Evolutionary conservation across 2,888 invertebrate species (phyloP).

Genomic region (Macaria notata): DNA sequence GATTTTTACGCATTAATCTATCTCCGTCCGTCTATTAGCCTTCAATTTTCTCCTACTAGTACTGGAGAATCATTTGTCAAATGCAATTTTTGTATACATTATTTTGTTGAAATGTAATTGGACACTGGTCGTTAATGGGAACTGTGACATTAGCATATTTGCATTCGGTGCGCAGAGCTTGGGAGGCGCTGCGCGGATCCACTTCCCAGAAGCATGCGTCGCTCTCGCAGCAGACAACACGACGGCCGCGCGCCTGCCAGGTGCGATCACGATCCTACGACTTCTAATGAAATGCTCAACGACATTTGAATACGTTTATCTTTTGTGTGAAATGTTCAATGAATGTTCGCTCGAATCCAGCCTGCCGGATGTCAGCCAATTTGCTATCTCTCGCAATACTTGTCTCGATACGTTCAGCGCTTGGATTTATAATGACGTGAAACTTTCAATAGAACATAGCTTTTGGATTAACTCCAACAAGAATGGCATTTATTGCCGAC

Average conservation of each 20-base stretch:
- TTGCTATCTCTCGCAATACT: conserved; percentile 7
- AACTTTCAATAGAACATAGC: conserved; percentile 15
- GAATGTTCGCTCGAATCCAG: conserved; percentile 10
- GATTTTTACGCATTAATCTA: conserved; percentile 28
- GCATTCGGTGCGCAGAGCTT: conserved; percentile 57
- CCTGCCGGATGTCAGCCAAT: conserved; percentile 7
- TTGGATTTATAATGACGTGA: conserved; percentile 12
- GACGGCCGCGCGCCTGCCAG: conserved; percentile 51
- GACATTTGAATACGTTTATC: conserved; percentile 40
- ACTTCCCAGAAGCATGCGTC: conserved; percentile 59
- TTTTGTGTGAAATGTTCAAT: conserved; percentile 31
- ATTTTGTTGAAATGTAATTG: conserved; percentile 44
- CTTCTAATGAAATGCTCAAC: conserved; percentile 36
- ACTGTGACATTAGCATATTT: conserved; percentile 64
- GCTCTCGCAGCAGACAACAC: conserved; percentile 56
- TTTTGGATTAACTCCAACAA: conserved; percentile 41
- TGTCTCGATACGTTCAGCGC: not conserved
- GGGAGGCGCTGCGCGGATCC: conserved; percentile 53
- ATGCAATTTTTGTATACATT: not conserved
- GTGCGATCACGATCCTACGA: conserved; percentile 55
- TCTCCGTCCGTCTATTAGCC: conserved; percentile 21
- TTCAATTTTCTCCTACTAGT: not conserved
- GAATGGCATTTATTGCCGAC: conserved; percentile 37
- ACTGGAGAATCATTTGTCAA: too few relatives aligned
- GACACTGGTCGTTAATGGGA: conserved; percentile 60